A percentile compares a stretch with the other conserved stretches of the same genome.
Conservation (phyloP, 2,113 vertebrate genomes). For the Suricata suricatta region DNA sequence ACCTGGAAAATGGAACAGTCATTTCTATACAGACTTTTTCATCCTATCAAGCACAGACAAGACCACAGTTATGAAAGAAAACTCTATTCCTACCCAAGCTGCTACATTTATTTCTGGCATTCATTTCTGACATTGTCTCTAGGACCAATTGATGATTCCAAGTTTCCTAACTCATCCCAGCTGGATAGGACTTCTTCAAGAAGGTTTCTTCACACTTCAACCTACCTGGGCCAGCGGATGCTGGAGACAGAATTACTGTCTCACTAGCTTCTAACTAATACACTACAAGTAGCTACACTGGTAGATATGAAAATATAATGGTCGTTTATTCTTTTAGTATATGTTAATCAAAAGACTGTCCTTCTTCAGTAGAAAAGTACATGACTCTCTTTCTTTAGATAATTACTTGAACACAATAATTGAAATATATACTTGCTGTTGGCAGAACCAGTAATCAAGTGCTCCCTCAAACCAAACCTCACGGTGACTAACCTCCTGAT, state of each 20-base stretch:
- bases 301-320: background rate
- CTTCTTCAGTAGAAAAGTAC: background rate
- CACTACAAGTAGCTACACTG: background rate
- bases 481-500: constrained; percentile 11
- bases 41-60: background rate
- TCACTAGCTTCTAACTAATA: background rate
- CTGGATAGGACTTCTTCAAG: background rate
- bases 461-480: constrained; percentile 42
- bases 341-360: background rate
- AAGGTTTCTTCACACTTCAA: background rate
- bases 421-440: background rate
- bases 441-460: background rate
- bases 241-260: background rate
- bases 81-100: background rate
- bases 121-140: background rate
- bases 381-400: background rate
- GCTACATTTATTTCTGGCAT: background rate
- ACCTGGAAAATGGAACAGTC: background rate
- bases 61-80: background rate
- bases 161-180: background rate
- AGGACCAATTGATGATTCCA: background rate
- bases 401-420: background rate
- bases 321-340: background rate
- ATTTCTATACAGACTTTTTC: background rate
- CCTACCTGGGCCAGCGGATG: background rate